Conservation (phyloP, 2,797 vertebrate species). For the Brachyalestes nurse region DNA sequence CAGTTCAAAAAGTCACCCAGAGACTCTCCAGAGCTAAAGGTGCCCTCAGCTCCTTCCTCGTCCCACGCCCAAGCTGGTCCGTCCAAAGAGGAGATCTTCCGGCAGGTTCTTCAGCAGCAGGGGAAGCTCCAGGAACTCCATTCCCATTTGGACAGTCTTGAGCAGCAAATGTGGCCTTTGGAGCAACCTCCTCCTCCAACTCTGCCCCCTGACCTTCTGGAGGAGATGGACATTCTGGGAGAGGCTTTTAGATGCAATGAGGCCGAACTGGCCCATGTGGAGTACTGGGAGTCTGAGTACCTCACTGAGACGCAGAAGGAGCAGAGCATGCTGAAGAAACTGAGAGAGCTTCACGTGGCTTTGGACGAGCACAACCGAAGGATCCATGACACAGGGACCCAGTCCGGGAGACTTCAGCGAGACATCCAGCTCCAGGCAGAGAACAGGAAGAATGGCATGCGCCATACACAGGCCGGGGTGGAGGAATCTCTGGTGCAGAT, state of each 20-base stretch:
- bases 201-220: slow-evolving; percentile 48
- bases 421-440: slow-evolving; percentile 73
- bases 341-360: slow-evolving; percentile 75
- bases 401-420: slow-evolving; percentile 75
- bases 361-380: slow-evolving; percentile 77
- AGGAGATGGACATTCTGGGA: slow-evolving; percentile 81
- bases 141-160: slow-evolving; percentile 72
- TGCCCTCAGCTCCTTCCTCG: slow-evolving; percentile 49
- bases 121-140: slow-evolving; percentile 79
- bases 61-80: slow-evolving; percentile 28
- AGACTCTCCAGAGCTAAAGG: slow-evolving; percentile 59
- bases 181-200: slow-evolving; percentile 52
- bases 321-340: slow-evolving; percentile 72
- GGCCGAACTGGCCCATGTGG: slow-evolving; percentile 76
- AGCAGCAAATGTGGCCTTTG: slow-evolving; percentile 73
- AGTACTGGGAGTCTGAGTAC: slow-evolving; percentile 84
- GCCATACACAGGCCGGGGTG: slow-evolving; percentile 20
- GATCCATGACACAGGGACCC: slow-evolving; percentile 75
- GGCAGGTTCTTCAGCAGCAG: slow-evolving; percentile 81
- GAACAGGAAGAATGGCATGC: slow-evolving; percentile 60
- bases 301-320: slow-evolving; percentile 81
- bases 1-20: slow-evolving; percentile 60
- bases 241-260: slow-evolving; percentile 76
- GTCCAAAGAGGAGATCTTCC: slow-evolving; percentile 82
- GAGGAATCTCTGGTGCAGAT: slow-evolving; percentile 79